These are phyloP conservation scores for Rhyacophila evoluta DNA, from an alignment of 2,888 invertebrate species.

Conservation along the genomic window DNA sequence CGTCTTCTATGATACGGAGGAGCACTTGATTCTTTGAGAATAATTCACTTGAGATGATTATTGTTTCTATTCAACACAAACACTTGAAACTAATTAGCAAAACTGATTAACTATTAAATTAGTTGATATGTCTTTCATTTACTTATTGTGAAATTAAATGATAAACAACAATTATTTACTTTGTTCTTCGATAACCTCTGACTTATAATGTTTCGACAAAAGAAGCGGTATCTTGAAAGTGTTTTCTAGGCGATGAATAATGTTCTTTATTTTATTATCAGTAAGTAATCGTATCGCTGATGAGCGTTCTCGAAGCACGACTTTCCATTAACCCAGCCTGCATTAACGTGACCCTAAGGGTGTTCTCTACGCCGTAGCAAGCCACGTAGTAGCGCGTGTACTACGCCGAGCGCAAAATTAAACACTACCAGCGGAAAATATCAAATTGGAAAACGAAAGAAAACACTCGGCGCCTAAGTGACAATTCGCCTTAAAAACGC, in stretches of 20 bases:
- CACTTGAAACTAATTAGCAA: conserved; percentile 29
- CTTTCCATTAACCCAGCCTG: conserved; percentile 29
- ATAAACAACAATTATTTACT: conserved; percentile 31
- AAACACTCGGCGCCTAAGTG: conserved; percentile 23
- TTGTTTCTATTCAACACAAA: conserved; percentile 29
- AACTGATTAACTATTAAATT: conserved; percentile 27
- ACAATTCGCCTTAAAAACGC: not conserved
- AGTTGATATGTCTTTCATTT: not conserved
- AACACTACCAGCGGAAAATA: conserved; percentile 33
- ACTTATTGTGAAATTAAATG: not conserved
- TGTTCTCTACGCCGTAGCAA: conserved; percentile 28
- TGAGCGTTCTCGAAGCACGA: conserved; percentile 32
- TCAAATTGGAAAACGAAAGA: conserved; percentile 23
- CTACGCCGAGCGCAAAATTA: conserved; percentile 30
- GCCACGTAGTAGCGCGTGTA: conserved; percentile 30
- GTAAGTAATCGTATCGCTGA: conserved; percentile 30
- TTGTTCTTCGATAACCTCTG: conserved; percentile 32
- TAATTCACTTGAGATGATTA: conserved; percentile 27
- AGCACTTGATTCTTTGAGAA: conserved; percentile 20
- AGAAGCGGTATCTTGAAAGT: not conserved
- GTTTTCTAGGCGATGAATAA: not conserved
- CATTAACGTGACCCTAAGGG: conserved; percentile 29
- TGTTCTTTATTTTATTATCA: not conserved
- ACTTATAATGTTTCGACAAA: conserved; percentile 31
- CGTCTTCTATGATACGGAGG: conserved; percentile 36